Percentiles rank a stretch among this genome's conserved stretches.
Conservation (phyloP, 1,140 invertebrate genomes). For the Proales similis region DNA sequence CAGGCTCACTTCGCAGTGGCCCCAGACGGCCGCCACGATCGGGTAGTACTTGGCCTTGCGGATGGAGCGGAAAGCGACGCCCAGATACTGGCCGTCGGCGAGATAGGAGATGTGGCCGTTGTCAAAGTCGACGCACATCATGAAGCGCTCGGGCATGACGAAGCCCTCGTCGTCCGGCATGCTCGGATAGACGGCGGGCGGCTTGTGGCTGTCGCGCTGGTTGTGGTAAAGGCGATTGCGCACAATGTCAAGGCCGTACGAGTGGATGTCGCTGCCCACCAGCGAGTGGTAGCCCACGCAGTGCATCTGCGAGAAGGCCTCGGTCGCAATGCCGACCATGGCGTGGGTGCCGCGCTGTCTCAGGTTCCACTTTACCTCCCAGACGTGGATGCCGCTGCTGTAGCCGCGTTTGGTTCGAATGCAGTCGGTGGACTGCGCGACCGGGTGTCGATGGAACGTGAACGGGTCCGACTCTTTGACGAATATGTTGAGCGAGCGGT, state of each 20-base stretch:
- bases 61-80: slow-evolving; percentile 90
- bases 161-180: slow-evolving; percentile 90
- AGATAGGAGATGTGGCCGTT: slow-evolving; percentile 96
- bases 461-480: slow-evolving; percentile 95
- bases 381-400: slow-evolving; percentile 90
- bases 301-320: slow-evolving; percentile 55
- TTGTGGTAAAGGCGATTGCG: slow-evolving; percentile 91
- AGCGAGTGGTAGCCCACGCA: slow-evolving; percentile 61
- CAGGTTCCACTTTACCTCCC: slow-evolving; percentile 93
- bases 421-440: slow-evolving; percentile 97
- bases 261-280: slow-evolving; percentile 75
- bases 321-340: slow-evolving; percentile 92
- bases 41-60: slow-evolving; percentile 87
- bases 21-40: slow-evolving; percentile 97
- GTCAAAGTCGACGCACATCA: slow-evolving; percentile 97
- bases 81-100: slow-evolving; percentile 92
- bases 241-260: slow-evolving; percentile 97
- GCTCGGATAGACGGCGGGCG: slow-evolving; percentile 79
- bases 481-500: slow-evolving; percentile 94
- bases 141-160: slow-evolving; percentile 91
- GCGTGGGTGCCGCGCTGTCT: slow-evolving; percentile 94
- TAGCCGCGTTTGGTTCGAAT: slow-evolving; percentile 91
- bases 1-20: slow-evolving; percentile 98
- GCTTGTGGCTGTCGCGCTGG: slow-evolving; percentile 61
- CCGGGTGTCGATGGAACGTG: slow-evolving; percentile 96